phyloP scores from a whole-genome alignment of 2,797 vertebrate species.

The Platyrinchus mystaceus region DNA sequence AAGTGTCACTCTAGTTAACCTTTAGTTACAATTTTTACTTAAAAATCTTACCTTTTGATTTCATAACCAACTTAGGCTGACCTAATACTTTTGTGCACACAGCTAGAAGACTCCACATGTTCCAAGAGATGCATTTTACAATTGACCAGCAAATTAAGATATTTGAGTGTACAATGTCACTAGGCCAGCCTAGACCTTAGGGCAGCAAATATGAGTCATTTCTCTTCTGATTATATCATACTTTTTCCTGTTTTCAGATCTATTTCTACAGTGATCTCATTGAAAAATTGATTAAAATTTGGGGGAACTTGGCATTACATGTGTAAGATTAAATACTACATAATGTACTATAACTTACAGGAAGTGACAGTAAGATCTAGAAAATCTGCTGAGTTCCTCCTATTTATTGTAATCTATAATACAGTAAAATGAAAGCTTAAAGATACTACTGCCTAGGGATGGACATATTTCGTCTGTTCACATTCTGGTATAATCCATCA shows the following conservation, averaged over 20 bases:
- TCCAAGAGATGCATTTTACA: not conserved
- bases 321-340: not conserved
- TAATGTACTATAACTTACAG: not conserved
- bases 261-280: not conserved
- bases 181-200: not conserved
- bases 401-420: not conserved
- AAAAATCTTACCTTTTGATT: not conserved
- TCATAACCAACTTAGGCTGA: not conserved
- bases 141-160: not conserved
- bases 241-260: not conserved
- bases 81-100: not conserved
- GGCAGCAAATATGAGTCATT: not conserved
- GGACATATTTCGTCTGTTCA: not conserved
- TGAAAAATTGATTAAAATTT: slow-evolving; percentile 2
- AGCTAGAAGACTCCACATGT: not conserved
- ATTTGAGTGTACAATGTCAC: not conserved
- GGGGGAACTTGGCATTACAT: not conserved
- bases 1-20: not conserved
- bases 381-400: not conserved
- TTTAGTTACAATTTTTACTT: not conserved
- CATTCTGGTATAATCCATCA: not conserved
- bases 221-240: not conserved
- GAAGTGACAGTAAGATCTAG: not conserved
- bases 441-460: not conserved
- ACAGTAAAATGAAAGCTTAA: not conserved